A percentile compares a stretch with the other conserved stretches of the same genome.
These are phyloP conservation scores for Zygogramma bicolorata DNA, from an alignment of 2,888 invertebrate species.

Conservation along the genomic window DNA sequence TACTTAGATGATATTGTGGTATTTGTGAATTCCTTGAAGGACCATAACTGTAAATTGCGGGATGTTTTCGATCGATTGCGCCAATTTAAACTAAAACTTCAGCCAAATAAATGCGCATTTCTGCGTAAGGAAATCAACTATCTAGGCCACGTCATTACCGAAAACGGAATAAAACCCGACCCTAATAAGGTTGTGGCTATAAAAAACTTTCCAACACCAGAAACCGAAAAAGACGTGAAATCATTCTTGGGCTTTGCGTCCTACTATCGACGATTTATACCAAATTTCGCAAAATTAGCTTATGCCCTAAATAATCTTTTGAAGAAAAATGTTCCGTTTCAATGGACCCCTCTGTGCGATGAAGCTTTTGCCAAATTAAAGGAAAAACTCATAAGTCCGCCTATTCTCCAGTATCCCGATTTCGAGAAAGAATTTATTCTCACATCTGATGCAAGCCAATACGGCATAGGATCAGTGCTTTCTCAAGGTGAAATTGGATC, in stretches of 20 bases:
- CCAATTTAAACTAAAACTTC: not conserved
- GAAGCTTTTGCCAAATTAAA: not conserved
- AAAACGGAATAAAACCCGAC: not conserved
- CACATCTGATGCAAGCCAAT: slow-evolving; percentile 34
- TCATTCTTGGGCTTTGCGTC: not conserved
- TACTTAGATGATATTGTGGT: not conserved
- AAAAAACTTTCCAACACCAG: not conserved
- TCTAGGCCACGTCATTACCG: slow-evolving; percentile 42
- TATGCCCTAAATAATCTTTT: not conserved
- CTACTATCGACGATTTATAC: not conserved
- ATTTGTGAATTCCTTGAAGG: not conserved
- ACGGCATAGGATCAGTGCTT: slow-evolving; percentile 35
- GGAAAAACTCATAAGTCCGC: not conserved
- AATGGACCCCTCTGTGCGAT: not conserved
- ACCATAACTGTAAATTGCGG: not conserved
- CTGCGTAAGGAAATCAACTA: slow-evolving; percentile 7
- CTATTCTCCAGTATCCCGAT: slow-evolving; percentile 32
- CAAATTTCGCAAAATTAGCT: slow-evolving; percentile 1
- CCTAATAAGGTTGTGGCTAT: not conserved
- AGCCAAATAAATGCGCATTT: not conserved
- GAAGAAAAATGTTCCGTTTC: not conserved
- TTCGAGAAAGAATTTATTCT: slow-evolving; percentile 34
- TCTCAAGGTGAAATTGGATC: slow-evolving; percentile 33
- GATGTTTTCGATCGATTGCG: not conserved
- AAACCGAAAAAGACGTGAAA: not conserved